Evolutionary conservation across 2,888 invertebrate genomes (phyloP).

Genomic region (Melolontha melolontha): DNA sequence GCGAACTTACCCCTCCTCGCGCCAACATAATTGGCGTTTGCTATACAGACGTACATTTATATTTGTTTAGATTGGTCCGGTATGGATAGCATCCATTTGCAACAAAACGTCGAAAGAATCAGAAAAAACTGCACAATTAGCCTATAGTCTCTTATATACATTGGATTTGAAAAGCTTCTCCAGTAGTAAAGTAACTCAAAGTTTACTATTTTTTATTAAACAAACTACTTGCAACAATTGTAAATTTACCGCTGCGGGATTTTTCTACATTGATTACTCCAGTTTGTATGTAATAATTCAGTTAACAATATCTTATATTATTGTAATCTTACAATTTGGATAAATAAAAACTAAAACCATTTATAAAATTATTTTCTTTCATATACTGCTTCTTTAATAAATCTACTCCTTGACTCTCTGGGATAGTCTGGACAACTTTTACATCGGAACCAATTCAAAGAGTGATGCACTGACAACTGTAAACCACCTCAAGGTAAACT

Average conservation of each 20-base stretch:
- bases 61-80: constrained; percentile 15
- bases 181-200: not conserved
- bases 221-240: constrained; percentile 4
- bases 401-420: too few relatives aligned
- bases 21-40: too few relatives aligned
- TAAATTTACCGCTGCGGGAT: constrained; percentile 27
- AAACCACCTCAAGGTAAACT: too few relatives aligned
- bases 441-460: too few relatives aligned
- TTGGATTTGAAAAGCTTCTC: not conserved
- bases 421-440: too few relatives aligned
- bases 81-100: constrained; percentile 30
- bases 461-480: too few relatives aligned
- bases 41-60: too few relatives aligned
- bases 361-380: too few relatives aligned
- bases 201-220: constrained; percentile 7
- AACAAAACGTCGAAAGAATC: constrained; percentile 16
- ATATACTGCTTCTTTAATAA: too few relatives aligned
- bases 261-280: constrained; percentile 15
- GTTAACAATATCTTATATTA: constrained; percentile 15
- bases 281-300: constrained; percentile 25
- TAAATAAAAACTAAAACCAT: too few relatives aligned
- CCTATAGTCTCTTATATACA: constrained; percentile 5
- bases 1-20: too few relatives aligned
- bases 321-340: constrained; percentile 14
- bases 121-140: constrained; percentile 11